Base-by-base conservation (phyloP, 1,140 invertebrate species). In the Diachasma alloeum region DNA sequence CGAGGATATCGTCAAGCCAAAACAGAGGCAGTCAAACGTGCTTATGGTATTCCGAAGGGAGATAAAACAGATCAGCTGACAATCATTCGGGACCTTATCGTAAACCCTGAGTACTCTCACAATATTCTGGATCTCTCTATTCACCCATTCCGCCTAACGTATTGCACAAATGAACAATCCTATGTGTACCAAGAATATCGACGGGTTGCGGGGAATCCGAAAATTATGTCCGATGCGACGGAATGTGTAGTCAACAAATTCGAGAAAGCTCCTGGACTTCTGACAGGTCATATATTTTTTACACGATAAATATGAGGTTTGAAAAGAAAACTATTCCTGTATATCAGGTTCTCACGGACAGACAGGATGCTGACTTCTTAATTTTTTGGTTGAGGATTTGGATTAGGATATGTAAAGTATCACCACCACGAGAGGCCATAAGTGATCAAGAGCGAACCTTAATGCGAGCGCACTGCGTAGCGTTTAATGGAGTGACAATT, bases 231-330 rank as follows among this genome's bases (percentile, higher is more conserved):
- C 2, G 78, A 79, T 76, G 70, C 78, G 9, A 79, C 74, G 0
- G 78, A 75, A 8, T 22, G 44, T 26, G 1, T 79, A 8, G 48
- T 79, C 0, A 53, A 56, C 39, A 79, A 79, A 68, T 24, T 79
- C 10, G 37, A 53, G 2, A 46, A 68, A 48, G 44, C 44, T 48
- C 44, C 44, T 48, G 44, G 44, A 15, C n/a, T n/a, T 48, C 13
- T 15, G 44, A 37, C 73, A 9, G 72, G 66, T 4, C n/a, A 48
- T 48, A 48, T 48, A 0, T 77, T 80, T 74, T 19, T 48, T 48
- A 48, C 13, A n/a, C 72, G 24, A 44, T 75, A 0, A 75, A 74
- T 13, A 76, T 80, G n/a, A 76, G 73, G 24, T 78, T 74, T 31
- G 39, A 75, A 37, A 5, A 10, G 5, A 48, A 37, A 37, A 71